Base-by-base conservation (phyloP, 2,113 vertebrate genomes). In the Hylia prasina region DNA sequence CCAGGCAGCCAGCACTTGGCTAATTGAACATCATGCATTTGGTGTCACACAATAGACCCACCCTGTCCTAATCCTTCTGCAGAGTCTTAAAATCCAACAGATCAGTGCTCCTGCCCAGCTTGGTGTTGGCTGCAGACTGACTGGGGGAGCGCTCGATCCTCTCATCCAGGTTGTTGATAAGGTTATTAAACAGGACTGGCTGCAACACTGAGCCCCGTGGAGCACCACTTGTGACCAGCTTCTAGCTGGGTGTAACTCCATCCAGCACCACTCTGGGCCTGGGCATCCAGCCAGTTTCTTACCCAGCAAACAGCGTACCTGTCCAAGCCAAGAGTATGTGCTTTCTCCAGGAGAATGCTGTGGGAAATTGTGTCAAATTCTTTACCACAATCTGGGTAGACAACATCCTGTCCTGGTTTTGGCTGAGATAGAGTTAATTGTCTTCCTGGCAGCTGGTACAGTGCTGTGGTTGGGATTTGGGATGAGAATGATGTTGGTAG, bases 221-320 rank as follows among this genome's bases (percentile, higher is more conserved):
- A 18, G 15, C 45, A 40, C 3, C 11, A 21, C 16, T 15, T 45
- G 39, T 53, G n/a, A 39, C 33, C 2, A 0, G 10, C 28, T 57
- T 39, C 39, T 20, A 21, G 39, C 9, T 81, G 69, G 28, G 20
- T 53, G 9, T n/a, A 20, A 17, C 20, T 68, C 51, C 19, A 25
- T 45, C 27, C 44, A 21, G 33, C 57, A 51, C 13, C 37, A 40
- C 21, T 39, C 24, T 44, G 24, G 17, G 10, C 3, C 17, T 9
- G 5, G 27, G 53, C 53, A 68, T 30, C 16, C 20, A 17, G 20
- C 10, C 28, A 63, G 12, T 3, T 47, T 84, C 44, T 85, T 57
- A 25, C 25, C 19, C 22, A 33, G 50, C 5, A 11, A 68, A 50
- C 7, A 4, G 5, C 31, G 22, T 5, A 24, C 23, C 10, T 11